Evolutionary conservation across 1,140 invertebrate species (phyloP), one percentile per base, ranked within the genome.

Genomic region (Aphidius ervi): DNA sequence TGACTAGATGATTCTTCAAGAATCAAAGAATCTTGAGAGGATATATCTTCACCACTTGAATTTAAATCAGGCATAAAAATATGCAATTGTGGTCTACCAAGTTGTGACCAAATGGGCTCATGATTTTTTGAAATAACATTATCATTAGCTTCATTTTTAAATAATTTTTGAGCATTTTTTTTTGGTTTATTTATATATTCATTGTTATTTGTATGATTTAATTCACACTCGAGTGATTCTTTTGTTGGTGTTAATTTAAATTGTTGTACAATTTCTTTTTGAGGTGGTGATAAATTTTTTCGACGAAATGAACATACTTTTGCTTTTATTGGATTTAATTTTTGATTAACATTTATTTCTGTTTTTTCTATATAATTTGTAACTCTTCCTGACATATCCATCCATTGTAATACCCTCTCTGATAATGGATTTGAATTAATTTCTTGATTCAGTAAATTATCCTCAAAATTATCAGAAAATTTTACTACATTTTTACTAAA

Each of bases 41-140:
- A 77, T 31, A 53, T 46, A 9, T 63, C 58, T 50, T 67, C 68
- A 56, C 73, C 67, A 6, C 54, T 56, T 9, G 56, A 69, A 61
- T 56, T 58, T 45, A 86, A 72, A 65, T 80, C 82, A 0, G 87
- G 87, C 79, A 88, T 84, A 65, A 87, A 87, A 52, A 89, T 86
- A 65, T 89, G 86, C 9, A 89, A 76, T 68, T 88, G 85, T 0
- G 70, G 67, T 48, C 72, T 71, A 8, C 64, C 66, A 9, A 63
- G 50, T 3, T 63, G 58, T 0, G 59, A 48, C 66, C 64, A 71
- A n/a, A 43, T n/a, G 5, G 52, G 46, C 46, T 61, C 43, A 37
- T 31, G 46, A 50, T 47, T 41, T 31, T 54, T n/a, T 10, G n/a
- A 48, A 57, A 55, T 23, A 46, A 52, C 43, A 9, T 47, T 50